A percentile compares a stretch with the other conserved stretches of the same genome.
Conservation (phyloP, 2,113 vertebrate genomes). For the Lagopus leucura region DNA sequence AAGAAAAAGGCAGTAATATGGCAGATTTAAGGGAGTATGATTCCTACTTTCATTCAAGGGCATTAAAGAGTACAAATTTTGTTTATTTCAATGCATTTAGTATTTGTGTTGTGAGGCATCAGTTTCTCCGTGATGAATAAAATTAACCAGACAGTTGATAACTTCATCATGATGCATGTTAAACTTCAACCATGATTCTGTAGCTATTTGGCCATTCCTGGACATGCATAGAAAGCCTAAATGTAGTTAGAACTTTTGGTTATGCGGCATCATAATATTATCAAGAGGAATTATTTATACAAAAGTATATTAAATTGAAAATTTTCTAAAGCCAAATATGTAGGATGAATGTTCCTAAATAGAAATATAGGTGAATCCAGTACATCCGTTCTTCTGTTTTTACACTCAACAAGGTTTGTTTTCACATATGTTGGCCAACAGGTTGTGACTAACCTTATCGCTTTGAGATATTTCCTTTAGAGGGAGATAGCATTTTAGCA, state of each 20-base stretch:
- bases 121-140: not conserved
- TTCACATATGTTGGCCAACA: not conserved
- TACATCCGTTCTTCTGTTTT: not conserved
- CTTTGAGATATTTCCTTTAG: constrained; percentile 49
- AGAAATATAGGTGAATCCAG: fast-evolving
- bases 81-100: not conserved
- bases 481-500: constrained; percentile 62
- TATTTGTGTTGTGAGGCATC: not conserved
- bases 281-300: not conserved
- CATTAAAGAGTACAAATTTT: not conserved
- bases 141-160: not conserved
- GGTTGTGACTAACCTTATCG: not conserved
- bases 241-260: not conserved
- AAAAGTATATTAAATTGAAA: not conserved
- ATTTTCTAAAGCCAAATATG: not conserved
- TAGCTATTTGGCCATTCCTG: not conserved
- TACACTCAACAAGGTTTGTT: not conserved
- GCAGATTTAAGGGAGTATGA: not conserved
- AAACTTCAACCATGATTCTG: not conserved
- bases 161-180: not conserved
- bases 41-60: not conserved
- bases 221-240: not conserved
- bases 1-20: not conserved
- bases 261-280: not conserved
- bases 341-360: not conserved